Evolutionary conservation across 2,888 invertebrate genomes (phyloP).

Genomic region (Caenorhabditis wallacei): DNA sequence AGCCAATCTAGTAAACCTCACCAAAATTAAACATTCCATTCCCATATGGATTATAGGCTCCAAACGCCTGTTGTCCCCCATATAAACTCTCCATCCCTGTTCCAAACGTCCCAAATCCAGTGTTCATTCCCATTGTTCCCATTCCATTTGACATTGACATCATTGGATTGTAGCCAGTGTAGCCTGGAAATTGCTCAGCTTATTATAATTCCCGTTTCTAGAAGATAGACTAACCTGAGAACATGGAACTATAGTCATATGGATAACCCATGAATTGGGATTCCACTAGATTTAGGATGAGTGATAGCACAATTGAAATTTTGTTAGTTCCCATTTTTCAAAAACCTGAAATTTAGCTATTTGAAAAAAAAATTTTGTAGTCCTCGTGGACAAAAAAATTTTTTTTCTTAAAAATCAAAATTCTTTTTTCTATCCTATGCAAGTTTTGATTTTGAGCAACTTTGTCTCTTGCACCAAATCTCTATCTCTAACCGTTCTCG

Average conservation of each 20-base stretch:
- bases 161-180: constrained; percentile 52
- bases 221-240: constrained; percentile 31
- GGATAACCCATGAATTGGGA: constrained; percentile 59
- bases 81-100: constrained; percentile 43
- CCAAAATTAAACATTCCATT: constrained; percentile 58
- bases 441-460: no score
- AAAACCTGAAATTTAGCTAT: neutral
- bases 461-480: no score
- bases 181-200: constrained; percentile 36
- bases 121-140: constrained; percentile 45
- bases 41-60: constrained; percentile 57
- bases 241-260: constrained; percentile 61
- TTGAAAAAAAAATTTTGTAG: neutral
- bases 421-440: no score
- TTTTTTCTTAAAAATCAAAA: neutral
- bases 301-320: neutral
- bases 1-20: neutral
- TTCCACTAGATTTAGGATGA: neutral
- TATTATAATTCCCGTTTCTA: neutral
- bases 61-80: constrained; percentile 39
- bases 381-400: neutral
- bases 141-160: constrained; percentile 30
- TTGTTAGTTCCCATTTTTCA: constrained; percentile 12
- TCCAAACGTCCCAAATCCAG: constrained; percentile 42
- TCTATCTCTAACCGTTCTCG: no score